These are phyloP conservation scores for Drosophila parabipectinata DNA, from an alignment of 1,140 invertebrate genomes.

Conservation along the genomic window DNA sequence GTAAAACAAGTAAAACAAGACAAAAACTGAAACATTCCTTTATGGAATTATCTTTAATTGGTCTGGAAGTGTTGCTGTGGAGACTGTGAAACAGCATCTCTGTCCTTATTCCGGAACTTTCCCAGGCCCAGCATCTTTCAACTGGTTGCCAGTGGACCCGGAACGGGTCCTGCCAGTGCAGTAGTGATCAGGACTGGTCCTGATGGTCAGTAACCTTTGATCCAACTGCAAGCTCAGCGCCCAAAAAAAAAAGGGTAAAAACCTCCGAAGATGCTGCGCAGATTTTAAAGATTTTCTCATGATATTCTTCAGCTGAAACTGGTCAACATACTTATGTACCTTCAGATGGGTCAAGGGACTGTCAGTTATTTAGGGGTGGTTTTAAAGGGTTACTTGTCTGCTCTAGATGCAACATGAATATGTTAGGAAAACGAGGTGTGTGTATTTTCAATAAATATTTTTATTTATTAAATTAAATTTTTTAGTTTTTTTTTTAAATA, in stretches of 20 bases:
- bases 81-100: slow-evolving; percentile 36
- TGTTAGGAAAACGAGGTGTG: not conserved
- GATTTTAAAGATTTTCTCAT: slow-evolving; percentile 68
- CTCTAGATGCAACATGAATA: not conserved
- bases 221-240: slow-evolving; percentile 45
- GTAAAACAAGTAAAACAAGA: slow-evolving; percentile 37
- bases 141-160: slow-evolving; percentile 36
- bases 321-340: slow-evolving; percentile 28
- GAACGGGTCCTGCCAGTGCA: slow-evolving; percentile 42
- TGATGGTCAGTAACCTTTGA: slow-evolving; percentile 74
- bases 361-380: slow-evolving; percentile 17
- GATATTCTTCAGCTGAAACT: slow-evolving; percentile 54
- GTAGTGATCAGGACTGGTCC: slow-evolving; percentile 14
- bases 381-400: not conserved
- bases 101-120: slow-evolving; percentile 37
- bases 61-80: slow-evolving; percentile 74
- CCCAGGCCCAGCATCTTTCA: slow-evolving; percentile 64
- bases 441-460: not conserved
- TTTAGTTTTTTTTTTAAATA: too few relatives aligned
- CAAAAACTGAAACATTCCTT: slow-evolving; percentile 53
- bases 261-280: slow-evolving; percentile 63
- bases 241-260: slow-evolving; percentile 59
- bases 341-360: slow-evolving; percentile 52
- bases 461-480: too few relatives aligned
- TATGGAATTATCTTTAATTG: slow-evolving; percentile 76